phyloP scores from a whole-genome alignment of 2,113 vertebrate species.

The Sturnira hondurensis region DNA sequence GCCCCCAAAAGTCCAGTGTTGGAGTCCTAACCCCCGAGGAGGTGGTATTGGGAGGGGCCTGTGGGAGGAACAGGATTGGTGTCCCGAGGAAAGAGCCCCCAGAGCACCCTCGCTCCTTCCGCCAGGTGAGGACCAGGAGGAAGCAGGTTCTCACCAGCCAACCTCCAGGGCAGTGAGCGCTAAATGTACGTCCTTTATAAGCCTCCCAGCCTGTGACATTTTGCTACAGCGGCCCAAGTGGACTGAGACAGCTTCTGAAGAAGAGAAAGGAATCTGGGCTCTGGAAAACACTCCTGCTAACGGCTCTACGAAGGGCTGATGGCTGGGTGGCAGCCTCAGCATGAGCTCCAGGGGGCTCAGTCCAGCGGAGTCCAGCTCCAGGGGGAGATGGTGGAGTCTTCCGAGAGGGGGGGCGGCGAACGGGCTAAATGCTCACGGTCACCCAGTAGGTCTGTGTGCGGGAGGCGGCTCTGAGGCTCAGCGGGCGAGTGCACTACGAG shows the following conservation, averaged over 20 bases:
- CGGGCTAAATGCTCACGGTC: accelerated
- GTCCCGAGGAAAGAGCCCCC: not conserved
- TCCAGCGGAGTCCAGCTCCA: accelerated
- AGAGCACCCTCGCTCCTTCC: not conserved
- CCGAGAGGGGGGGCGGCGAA: too few relatives aligned
- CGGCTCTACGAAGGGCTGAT: not conserved
- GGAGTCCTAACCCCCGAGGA: not conserved
- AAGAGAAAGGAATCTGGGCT: not conserved
- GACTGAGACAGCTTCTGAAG: not conserved
- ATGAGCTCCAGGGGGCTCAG: not conserved
- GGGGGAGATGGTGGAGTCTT: accelerated
- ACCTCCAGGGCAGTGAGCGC: not conserved
- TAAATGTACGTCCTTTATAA: not conserved
- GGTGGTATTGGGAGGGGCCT: not conserved
- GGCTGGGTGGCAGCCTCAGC: not conserved
- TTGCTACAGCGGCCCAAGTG: not conserved
- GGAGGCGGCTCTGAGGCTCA: not conserved
- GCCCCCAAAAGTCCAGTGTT: not conserved
- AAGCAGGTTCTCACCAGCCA: not conserved
- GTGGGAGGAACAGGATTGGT: not conserved
- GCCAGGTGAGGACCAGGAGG: not conserved
- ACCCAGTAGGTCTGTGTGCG: not conserved
- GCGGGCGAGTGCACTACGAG: not conserved
- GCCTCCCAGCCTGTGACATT: not conserved
- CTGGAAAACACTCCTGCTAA: not conserved